Conservation (phyloP, 2,888 invertebrate species). For the Beris chalybata region DNA sequence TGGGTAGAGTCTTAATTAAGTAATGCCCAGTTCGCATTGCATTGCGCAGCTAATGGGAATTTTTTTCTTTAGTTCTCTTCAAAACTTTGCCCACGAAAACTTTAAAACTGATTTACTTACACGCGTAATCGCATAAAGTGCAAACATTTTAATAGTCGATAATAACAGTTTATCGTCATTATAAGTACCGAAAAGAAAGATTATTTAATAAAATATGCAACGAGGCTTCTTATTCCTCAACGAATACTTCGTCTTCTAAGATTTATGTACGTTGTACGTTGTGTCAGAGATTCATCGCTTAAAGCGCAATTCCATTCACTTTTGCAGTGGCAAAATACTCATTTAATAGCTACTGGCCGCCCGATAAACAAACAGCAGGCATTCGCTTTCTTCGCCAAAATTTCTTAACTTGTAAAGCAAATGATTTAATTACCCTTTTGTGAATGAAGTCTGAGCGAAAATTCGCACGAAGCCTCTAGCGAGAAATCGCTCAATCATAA, state of each 20-base stretch:
- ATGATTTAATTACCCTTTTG: constrained; percentile 28
- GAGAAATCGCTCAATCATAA: no score
- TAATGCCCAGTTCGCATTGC: constrained; percentile 29
- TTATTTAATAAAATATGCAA: constrained; percentile 23
- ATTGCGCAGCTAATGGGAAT: neutral
- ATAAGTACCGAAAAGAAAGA: constrained; percentile 15
- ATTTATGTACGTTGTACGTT: constrained; percentile 16
- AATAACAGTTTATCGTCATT: constrained; percentile 26
- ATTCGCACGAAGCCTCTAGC: no score
- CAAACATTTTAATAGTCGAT: constrained; percentile 29
- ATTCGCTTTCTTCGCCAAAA: neutral
- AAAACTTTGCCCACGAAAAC: no score
- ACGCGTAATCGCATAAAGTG: neutral
- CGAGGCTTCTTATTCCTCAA: neutral
- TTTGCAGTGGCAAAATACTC: constrained; percentile 29
- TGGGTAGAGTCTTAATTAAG: constrained; percentile 27
- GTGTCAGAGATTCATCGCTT: constrained; percentile 7
- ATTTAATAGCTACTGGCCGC: constrained; percentile 6
- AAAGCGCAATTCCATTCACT: constrained; percentile 16
- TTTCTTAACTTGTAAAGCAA: constrained; percentile 18
- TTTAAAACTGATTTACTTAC: no score
- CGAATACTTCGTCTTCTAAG: constrained; percentile 29
- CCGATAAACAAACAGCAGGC: constrained; percentile 9
- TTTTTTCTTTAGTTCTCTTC: neutral
- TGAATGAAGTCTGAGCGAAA: no score